Conservation (phyloP, 2,113 vertebrate species). For the Zonotrichia leucophrys region DNA sequence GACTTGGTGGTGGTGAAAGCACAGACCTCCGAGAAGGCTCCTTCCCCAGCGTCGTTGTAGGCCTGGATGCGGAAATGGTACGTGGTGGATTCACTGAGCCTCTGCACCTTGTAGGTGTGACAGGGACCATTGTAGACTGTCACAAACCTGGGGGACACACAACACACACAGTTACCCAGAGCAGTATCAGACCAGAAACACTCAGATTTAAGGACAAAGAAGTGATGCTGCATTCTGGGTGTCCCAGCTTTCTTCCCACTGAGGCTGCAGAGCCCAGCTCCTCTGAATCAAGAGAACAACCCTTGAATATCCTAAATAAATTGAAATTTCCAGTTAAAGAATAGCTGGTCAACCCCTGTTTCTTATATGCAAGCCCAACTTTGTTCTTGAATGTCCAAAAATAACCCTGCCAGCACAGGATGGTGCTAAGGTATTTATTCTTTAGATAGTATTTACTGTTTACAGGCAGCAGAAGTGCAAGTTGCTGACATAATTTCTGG, state of each 20-base stretch:
- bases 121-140: slow-evolving; percentile 79
- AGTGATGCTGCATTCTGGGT: fast-evolving
- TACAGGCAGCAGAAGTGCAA: background rate
- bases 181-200: fast-evolving
- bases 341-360: background rate
- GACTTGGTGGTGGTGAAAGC: slow-evolving; percentile 80
- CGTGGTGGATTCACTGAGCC: slow-evolving; percentile 76
- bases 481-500: background rate
- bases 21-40: slow-evolving; percentile 76
- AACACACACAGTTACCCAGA: background rate
- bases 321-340: background rate
- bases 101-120: slow-evolving; percentile 81
- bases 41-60: slow-evolving; percentile 76
- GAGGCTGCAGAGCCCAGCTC: background rate
- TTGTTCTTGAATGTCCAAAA: background rate
- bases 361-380: background rate
- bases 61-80: slow-evolving; percentile 84
- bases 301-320: background rate
- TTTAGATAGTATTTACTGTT: background rate
- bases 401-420: background rate
- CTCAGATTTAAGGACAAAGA: fast-evolving
- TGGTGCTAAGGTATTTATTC: background rate
- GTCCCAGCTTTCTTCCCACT: background rate
- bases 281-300: background rate
- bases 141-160: slow-evolving; percentile 67